phyloP scores from a whole-genome alignment of 2,888 invertebrate species.

The Agelastica alni region DNA sequence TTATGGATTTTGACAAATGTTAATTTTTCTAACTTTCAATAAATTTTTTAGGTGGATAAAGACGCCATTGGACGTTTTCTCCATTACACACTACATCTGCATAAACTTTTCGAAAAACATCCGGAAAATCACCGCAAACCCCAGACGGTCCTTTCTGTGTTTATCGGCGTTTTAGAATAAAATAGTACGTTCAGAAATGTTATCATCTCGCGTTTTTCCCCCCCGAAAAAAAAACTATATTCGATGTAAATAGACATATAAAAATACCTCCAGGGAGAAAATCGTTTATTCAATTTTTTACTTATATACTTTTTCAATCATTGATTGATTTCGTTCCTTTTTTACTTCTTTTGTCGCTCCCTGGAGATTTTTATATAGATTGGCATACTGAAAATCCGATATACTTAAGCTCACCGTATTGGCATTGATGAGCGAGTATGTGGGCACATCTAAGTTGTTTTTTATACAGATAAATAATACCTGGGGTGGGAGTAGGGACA shows the following conservation, averaged over 20 bases:
- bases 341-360: slow-evolving; percentile 12
- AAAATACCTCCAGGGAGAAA: slow-evolving; percentile 15
- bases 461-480: too few species aligned
- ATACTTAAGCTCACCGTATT: neutral
- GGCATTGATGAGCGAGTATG: slow-evolving; percentile 6
- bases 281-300: slow-evolving; percentile 19
- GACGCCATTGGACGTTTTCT: too few species aligned
- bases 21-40: too few species aligned
- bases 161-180: neutral
- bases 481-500: too few species aligned
- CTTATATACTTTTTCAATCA: slow-evolving; percentile 14
- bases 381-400: slow-evolving; percentile 16
- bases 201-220: slow-evolving; percentile 11
- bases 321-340: slow-evolving; percentile 21
- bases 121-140: slow-evolving; percentile 1
- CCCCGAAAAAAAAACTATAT: slow-evolving; percentile 4
- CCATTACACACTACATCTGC: too few species aligned
- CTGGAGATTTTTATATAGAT: slow-evolving; percentile 21
- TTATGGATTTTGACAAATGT: too few species aligned
- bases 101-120: too few species aligned
- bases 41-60: too few species aligned
- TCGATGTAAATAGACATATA: slow-evolving; percentile 13
- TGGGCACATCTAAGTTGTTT: too few species aligned
- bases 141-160: neutral
- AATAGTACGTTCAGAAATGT: slow-evolving; percentile 2